These are phyloP conservation scores for Myrmophylax atrothorax DNA, from an alignment of 2,113 vertebrate genomes.

Conservation along the genomic window DNA sequence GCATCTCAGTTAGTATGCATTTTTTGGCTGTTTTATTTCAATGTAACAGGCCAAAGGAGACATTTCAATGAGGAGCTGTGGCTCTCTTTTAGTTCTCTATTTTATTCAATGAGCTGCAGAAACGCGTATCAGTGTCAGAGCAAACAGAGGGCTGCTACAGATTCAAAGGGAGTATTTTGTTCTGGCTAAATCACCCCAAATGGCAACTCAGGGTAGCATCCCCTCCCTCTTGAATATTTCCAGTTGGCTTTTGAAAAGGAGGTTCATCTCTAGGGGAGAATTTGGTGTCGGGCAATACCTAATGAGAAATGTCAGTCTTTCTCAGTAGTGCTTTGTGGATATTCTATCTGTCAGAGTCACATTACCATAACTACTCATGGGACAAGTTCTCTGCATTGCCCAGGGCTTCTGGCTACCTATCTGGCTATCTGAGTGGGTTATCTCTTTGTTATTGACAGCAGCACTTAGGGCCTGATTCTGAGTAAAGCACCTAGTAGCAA, in stretches of 20 bases:
- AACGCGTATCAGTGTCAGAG: background rate
- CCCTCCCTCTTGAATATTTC: background rate
- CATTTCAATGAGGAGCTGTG: background rate
- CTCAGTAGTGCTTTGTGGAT: background rate
- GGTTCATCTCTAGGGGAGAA: background rate
- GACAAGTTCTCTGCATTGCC: background rate
- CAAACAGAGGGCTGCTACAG: background rate
- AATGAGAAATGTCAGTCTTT: background rate
- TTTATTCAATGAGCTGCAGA: background rate
- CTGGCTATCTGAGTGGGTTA: background rate
- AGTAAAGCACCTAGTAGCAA: background rate
- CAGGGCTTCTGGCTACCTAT: background rate
- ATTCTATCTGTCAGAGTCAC: background rate
- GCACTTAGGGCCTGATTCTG: background rate
- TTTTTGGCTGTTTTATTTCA: background rate
- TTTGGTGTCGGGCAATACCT: background rate
- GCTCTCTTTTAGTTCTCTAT: background rate
- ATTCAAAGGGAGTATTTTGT: background rate
- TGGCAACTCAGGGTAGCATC: background rate
- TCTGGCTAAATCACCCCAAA: background rate
- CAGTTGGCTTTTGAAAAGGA: background rate
- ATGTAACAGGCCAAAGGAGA: conserved; percentile 15
- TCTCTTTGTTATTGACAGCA: background rate
- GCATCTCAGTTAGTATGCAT: background rate
- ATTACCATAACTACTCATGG: background rate